Percentiles rank a stretch among this genome's conserved stretches.
phyloP scores from a whole-genome alignment of 2,797 vertebrate genomes.

The Spea hammondii region DNA sequence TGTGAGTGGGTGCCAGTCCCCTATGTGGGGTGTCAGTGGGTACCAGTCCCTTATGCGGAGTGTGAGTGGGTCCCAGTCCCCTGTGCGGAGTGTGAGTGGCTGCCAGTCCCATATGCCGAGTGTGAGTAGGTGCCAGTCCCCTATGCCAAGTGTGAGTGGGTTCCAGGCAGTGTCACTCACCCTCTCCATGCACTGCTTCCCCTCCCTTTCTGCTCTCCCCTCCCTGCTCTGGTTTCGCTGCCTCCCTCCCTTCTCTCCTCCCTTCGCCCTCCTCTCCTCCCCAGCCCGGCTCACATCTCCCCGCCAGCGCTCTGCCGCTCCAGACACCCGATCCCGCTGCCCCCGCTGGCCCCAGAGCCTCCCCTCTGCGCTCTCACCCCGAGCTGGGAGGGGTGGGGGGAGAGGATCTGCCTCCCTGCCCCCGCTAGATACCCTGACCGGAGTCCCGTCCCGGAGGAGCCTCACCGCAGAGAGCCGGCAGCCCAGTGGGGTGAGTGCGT shows the following conservation, averaged over 20 bases:
- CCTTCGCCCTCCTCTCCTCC: constrained; percentile 27
- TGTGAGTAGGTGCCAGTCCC: no score
- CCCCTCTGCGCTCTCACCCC: constrained; percentile 35
- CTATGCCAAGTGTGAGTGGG: not conserved
- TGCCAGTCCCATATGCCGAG: no score
- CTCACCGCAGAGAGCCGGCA: constrained; percentile 19
- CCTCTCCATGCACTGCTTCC: not conserved
- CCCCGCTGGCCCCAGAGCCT: not conserved
- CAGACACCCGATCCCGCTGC: not conserved
- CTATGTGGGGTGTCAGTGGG: no score
- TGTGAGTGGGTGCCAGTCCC: no score
- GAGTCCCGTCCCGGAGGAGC: not conserved
- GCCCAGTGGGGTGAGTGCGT: constrained; percentile 35
- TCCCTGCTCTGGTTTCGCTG: constrained; percentile 35
- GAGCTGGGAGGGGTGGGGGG: constrained; percentile 41
- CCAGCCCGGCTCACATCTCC: constrained; percentile 43
- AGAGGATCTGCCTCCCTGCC: constrained; percentile 35
- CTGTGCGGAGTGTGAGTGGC: no score
- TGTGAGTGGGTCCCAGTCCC: no score
- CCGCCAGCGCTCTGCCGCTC: constrained; percentile 42
- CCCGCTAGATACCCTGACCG: constrained; percentile 15
- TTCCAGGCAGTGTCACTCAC: not conserved
- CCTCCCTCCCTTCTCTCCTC: constrained; percentile 24
- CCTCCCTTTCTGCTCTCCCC: constrained; percentile 21
- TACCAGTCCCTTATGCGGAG: no score